These are phyloP conservation scores for Clostera curtula DNA, from an alignment of 2,888 invertebrate species.

Conservation along the genomic window DNA sequence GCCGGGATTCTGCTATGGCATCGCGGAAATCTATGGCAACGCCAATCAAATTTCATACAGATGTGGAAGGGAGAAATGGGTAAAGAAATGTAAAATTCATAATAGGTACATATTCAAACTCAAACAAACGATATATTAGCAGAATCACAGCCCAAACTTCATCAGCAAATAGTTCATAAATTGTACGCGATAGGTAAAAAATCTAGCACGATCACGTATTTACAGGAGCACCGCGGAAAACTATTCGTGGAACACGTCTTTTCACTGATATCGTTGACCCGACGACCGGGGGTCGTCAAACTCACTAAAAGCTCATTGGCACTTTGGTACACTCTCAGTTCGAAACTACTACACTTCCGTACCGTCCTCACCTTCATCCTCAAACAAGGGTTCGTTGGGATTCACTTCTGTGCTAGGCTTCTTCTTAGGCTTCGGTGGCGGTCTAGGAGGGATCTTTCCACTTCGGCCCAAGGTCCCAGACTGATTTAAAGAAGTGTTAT, in stretches of 20 bases:
- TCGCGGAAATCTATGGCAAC: no score
- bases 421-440: conserved; percentile 90
- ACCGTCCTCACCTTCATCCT: conserved; percentile 92
- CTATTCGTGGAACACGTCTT: conserved; percentile 32
- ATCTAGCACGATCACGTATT: conserved; percentile 68
- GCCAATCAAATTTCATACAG: no score
- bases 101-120: no score
- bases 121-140: no score
- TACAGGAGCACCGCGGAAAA: conserved; percentile 70
- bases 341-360: conserved; percentile 84
- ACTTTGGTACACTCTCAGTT: conserved; percentile 49
- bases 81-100: no score
- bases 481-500: conserved; percentile 47
- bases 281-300: conserved; percentile 19
- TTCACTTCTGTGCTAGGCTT: conserved; percentile 75
- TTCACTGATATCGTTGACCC: conserved; percentile 26
- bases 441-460: conserved; percentile 86
- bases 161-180: conserved; percentile 63
- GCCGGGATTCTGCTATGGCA: no score
- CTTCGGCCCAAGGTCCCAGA: conserved; percentile 64
- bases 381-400: conserved; percentile 83
- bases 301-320: conserved; percentile 67
- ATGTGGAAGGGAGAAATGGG: no score
- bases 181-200: conserved; percentile 69
- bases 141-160: no score